These are phyloP conservation scores for Amitus sp. DNA, from an alignment of 2,888 invertebrate genomes.

Conservation along the genomic window DNA sequence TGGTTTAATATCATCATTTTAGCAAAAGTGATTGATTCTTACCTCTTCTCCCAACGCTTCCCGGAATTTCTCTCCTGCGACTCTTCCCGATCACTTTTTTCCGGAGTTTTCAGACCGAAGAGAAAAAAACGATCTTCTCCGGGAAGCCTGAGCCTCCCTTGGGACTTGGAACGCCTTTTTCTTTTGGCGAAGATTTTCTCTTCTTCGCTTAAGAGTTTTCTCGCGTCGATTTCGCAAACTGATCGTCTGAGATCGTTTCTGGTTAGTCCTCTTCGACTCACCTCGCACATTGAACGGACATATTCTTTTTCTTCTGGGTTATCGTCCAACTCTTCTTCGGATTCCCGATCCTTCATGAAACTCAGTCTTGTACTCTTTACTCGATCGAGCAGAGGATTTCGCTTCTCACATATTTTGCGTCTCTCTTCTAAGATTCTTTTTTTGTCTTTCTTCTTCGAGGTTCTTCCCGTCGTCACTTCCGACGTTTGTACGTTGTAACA, in stretches of 20 bases:
- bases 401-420: conserved; percentile 70
- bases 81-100: conserved; percentile 40
- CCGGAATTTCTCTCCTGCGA: conserved; percentile 18
- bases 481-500: conserved; percentile 73
- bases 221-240: conserved; percentile 56
- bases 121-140: conserved; percentile 47
- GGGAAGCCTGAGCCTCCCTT: conserved; percentile 52
- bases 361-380: conserved; percentile 78
- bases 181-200: conserved; percentile 50
- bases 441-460: conserved; percentile 70
- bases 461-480: conserved; percentile 65
- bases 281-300: conserved; percentile 54
- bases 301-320: conserved; percentile 43
- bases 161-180: conserved; percentile 59
- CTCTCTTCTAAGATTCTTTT: conserved; percentile 65
- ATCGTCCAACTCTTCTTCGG: conserved; percentile 44
- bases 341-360: conserved; percentile 68
- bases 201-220: conserved; percentile 45
- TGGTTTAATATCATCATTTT: too few species aligned
- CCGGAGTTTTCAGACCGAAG: conserved; percentile 47
- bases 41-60: too few species aligned
- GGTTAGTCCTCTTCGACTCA: conserved; percentile 44
- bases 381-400: conserved; percentile 76
- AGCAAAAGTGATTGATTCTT: not conserved
- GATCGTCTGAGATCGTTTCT: conserved; percentile 55